Conservation (phyloP, 1,140 invertebrate species). For the Lordiphosa clarofinis region DNA sequence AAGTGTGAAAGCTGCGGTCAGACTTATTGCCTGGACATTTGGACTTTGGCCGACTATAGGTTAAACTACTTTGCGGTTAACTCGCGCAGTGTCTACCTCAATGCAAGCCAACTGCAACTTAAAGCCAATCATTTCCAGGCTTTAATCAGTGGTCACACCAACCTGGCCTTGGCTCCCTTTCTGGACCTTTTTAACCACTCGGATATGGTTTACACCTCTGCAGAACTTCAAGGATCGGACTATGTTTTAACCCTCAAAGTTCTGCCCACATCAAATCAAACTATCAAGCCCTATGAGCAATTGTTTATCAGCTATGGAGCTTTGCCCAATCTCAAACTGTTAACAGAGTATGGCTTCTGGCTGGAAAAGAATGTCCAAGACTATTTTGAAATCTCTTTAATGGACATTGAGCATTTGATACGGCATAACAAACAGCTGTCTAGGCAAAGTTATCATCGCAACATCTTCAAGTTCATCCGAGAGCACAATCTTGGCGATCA, state of each 20-base stretch:
- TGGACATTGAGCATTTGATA: conserved; percentile 79
- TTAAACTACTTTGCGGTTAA: conserved; percentile 88
- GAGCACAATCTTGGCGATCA: conserved; percentile 80
- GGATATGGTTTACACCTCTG: conserved; percentile 80
- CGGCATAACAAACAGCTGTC: conserved; percentile 60
- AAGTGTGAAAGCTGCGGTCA: conserved; percentile 73
- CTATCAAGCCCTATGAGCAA: conserved; percentile 82
- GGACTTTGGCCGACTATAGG: conserved; percentile 79
- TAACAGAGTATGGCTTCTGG: conserved; percentile 88
- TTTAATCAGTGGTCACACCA: conserved; percentile 81
- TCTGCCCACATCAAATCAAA: conserved; percentile 65
- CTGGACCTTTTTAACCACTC: conserved; percentile 91
- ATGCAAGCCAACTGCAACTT: conserved; percentile 40
- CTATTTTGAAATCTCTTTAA: conserved; percentile 81
- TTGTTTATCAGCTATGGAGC: conserved; percentile 89
- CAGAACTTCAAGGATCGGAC: conserved; percentile 69
- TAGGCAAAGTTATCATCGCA: conserved; percentile 53
- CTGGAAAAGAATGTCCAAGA: conserved; percentile 84
- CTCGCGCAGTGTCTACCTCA: conserved; percentile 85
- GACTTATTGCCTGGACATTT: conserved; percentile 75
- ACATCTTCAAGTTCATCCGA: conserved; percentile 81
- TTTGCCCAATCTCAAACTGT: conserved; percentile 85
- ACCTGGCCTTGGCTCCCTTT: conserved; percentile 87
- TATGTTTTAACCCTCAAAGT: conserved; percentile 80
- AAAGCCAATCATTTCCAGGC: conserved; percentile 41